Conservation (phyloP, 2,797 vertebrate genomes). For the Oreochromis grahami region DNA sequence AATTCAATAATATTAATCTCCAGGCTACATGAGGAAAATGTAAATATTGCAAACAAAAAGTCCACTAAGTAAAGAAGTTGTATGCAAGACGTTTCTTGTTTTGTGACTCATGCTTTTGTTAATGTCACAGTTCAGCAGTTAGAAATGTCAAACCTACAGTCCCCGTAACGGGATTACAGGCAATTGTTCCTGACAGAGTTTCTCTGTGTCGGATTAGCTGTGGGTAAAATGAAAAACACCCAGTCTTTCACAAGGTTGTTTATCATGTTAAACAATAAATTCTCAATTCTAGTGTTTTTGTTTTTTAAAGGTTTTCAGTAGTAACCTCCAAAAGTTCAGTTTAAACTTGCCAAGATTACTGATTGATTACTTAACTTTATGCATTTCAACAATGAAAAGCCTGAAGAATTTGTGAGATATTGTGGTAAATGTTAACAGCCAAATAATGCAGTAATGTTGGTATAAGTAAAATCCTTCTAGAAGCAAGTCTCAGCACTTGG, state of each 20-base stretch:
- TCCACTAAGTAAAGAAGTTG: not conserved
- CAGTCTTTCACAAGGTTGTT: not conserved
- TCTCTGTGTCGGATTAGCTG: slow-evolving; percentile 45
- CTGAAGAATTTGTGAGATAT: not conserved
- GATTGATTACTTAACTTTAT: not conserved
- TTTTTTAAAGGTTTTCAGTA: not conserved
- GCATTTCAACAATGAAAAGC: not conserved
- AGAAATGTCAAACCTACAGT: slow-evolving; percentile 67
- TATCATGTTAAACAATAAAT: not conserved
- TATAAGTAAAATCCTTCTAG: not conserved
- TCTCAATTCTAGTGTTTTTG: not conserved
- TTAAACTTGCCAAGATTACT: not conserved
- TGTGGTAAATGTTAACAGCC: not conserved
- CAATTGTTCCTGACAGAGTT: slow-evolving; percentile 59
- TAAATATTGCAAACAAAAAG: not conserved
- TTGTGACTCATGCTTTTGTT: slow-evolving; percentile 55
- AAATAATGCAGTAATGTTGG: not conserved
- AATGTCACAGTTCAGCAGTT: slow-evolving; percentile 70
- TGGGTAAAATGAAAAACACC: slow-evolving; percentile 19
- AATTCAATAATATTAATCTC: not conserved
- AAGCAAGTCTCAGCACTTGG: not conserved
- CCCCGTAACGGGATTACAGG: slow-evolving; percentile 67
- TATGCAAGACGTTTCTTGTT: slow-evolving; percentile 9
- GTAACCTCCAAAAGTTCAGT: not conserved
- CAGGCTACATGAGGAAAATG: not conserved